Percentiles rank a stretch among this genome's conserved stretches.
Evolutionary conservation across 2,888 invertebrate genomes (phyloP).

Genomic region (Coronaproctus castanopsis): DNA sequence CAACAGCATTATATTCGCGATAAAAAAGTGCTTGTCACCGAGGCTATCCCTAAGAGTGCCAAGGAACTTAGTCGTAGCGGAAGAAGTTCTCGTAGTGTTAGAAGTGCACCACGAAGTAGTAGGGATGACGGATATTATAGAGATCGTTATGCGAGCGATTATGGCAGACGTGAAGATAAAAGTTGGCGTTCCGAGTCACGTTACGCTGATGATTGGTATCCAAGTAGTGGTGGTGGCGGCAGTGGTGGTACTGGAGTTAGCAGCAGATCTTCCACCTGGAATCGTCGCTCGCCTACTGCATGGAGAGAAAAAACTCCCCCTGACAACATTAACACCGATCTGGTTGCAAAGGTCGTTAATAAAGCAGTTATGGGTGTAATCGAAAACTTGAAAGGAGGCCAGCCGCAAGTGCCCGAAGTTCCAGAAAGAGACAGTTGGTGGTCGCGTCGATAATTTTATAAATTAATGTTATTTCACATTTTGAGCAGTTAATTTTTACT

Average conservation of each 20-base stretch:
- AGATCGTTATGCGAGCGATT: constrained; percentile 11
- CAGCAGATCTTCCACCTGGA: constrained; percentile 1
- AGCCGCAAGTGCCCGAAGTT: neutral
- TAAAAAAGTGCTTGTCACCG: constrained; percentile 18
- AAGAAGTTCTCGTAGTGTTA: constrained; percentile 7
- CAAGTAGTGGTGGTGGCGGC: constrained; percentile 6
- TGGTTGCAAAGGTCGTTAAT: constrained; percentile 17
- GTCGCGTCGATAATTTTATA: neutral
- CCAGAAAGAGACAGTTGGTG: neutral
- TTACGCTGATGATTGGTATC: constrained; percentile 9
- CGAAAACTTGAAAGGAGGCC: constrained; percentile 15
- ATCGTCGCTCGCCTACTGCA: constrained; percentile 4
- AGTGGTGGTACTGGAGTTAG: constrained; percentile 5
- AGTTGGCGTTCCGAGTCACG: constrained; percentile 11
- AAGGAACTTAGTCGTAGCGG: constrained; percentile 12
- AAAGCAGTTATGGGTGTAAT: constrained; percentile 16
- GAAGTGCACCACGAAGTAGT: constrained; percentile 11
- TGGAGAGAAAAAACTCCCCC: constrained; percentile 12
- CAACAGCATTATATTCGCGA: constrained; percentile 85
- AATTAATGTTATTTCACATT: no score
- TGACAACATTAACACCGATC: constrained; percentile 14
- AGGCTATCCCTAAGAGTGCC: constrained; percentile 16
- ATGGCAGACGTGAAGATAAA: constrained; percentile 9
- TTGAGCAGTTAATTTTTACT: no score
- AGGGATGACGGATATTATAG: constrained; percentile 14